These are phyloP conservation scores for Microplitis demolitor DNA, from an alignment of 1,140 invertebrate species.

Conservation along the genomic window DNA sequence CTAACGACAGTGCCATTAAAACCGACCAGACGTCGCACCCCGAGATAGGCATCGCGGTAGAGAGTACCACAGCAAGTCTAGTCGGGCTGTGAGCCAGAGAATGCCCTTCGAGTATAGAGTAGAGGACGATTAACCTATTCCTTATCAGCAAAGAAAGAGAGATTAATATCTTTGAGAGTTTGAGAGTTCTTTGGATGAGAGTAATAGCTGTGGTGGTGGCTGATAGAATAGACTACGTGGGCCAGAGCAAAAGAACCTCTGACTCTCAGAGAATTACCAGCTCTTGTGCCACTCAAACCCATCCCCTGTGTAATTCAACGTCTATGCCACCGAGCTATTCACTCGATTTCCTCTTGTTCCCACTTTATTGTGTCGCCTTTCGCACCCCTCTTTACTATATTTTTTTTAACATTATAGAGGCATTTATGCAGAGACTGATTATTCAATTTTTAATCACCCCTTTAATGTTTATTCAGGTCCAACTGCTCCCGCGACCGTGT, in stretches of 20 bases:
- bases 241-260: neutral
- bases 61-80: neutral
- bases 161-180: conserved; percentile 28
- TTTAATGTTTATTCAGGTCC: too few species aligned
- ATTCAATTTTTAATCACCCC: too few species aligned
- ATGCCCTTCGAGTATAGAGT: conserved; percentile 1
- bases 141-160: conserved; percentile 21
- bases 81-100: conserved; percentile 1
- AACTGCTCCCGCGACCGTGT: too few species aligned
- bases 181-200: conserved; percentile 19
- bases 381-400: too few species aligned
- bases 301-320: conserved; percentile 40
- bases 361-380: too few species aligned
- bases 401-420: too few species aligned
- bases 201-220: neutral
- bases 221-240: neutral
- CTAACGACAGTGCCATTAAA: conserved; percentile 25
- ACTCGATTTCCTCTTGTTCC: too few species aligned
- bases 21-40: conserved; percentile 14
- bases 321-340: too few species aligned
- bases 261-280: conserved; percentile 17
- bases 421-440: too few species aligned
- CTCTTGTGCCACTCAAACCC: conserved; percentile 25
- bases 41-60: neutral
- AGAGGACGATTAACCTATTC: conserved; percentile 27